A percentile compares a stretch with the other conserved stretches of the same genome.
phyloP scores from a whole-genome alignment of 2,797 vertebrate species.

The Sebastes hubbsi region DNA sequence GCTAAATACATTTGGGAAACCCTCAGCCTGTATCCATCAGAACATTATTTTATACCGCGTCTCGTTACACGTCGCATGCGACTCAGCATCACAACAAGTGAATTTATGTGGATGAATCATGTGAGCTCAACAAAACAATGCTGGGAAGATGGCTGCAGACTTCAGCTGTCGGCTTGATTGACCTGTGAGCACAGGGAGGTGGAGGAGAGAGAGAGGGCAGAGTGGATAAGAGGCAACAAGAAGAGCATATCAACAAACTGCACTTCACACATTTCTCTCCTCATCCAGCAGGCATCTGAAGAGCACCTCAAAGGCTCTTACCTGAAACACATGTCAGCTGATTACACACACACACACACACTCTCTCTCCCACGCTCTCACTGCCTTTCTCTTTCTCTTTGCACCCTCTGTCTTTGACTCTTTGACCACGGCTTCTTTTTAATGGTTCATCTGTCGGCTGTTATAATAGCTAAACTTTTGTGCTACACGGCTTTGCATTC shows the following conservation, averaged over 20 bases:
- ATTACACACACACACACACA: slow-evolving; percentile 10
- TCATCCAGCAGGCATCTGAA: slow-evolving; percentile 51
- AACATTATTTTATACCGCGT: neutral
- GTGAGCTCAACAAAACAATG: slow-evolving; percentile 6
- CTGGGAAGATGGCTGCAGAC: neutral
- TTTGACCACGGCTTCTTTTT: slow-evolving; percentile 17
- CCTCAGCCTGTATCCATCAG: neutral
- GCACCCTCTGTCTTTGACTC: neutral
- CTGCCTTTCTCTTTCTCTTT: neutral
- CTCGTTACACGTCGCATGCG: neutral
- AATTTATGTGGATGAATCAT: neutral
- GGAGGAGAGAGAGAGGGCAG: slow-evolving; percentile 24
- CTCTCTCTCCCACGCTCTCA: neutral
- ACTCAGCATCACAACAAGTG: neutral
- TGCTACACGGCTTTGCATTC: slow-evolving; percentile 5
- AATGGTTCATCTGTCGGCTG: slow-evolving; percentile 14
- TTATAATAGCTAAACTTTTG: slow-evolving; percentile 7
- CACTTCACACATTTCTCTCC: slow-evolving; percentile 57
- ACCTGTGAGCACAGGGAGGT: slow-evolving; percentile 41
- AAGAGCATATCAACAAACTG: slow-evolving; percentile 60
- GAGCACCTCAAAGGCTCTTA: slow-evolving; percentile 61
- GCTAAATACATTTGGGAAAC: neutral
- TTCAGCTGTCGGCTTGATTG: slow-evolving; percentile 43
- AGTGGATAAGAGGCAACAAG: slow-evolving; percentile 56
- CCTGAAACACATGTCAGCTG: slow-evolving; percentile 52